phyloP scores from a whole-genome alignment of 1,140 invertebrate genomes.

The Tetramorium simillimum region DNA sequence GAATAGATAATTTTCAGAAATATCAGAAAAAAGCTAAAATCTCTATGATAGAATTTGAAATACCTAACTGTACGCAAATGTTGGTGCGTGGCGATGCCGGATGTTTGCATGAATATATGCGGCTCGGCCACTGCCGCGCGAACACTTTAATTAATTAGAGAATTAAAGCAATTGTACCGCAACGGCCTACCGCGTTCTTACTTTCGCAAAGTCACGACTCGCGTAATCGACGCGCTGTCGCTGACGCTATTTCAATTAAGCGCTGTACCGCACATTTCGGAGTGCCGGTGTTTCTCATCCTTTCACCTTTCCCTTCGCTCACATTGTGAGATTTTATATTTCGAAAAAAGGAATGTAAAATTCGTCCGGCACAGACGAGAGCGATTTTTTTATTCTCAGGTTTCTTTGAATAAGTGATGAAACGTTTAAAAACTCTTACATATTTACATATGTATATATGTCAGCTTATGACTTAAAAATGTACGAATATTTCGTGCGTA shows the following conservation, averaged over 20 bases:
- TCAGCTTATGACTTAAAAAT: neutral
- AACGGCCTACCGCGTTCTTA: slow-evolving; percentile 8
- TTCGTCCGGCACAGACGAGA: neutral
- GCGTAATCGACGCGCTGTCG: slow-evolving; percentile 42
- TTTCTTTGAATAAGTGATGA: neutral
- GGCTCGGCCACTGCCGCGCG: neutral
- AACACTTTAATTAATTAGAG: slow-evolving; percentile 72
- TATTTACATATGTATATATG: neutral
- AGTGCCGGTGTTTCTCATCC: slow-evolving; percentile 4
- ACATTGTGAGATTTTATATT: neutral
- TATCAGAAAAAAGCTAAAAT: neutral
- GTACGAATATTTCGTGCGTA: neutral
- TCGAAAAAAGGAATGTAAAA: slow-evolving; percentile 1
- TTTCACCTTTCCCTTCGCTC: slow-evolving; percentile 36
- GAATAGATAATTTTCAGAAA: slow-evolving; percentile 1
- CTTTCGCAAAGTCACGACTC: slow-evolving; percentile 47
- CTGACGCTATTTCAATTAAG: slow-evolving; percentile 61
- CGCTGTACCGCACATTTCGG: slow-evolving; percentile 18
- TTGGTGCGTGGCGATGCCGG: neutral
- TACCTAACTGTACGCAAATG: neutral
- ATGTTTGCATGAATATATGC: slow-evolving; percentile 10
- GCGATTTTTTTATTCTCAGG: neutral
- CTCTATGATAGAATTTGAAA: neutral
- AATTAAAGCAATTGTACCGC: slow-evolving; percentile 62
- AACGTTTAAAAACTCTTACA: neutral